Evolutionary conservation across 1,140 invertebrate genomes (phyloP), one percentile per base, ranked within the genome.

Genomic region (Apis cerana): DNA sequence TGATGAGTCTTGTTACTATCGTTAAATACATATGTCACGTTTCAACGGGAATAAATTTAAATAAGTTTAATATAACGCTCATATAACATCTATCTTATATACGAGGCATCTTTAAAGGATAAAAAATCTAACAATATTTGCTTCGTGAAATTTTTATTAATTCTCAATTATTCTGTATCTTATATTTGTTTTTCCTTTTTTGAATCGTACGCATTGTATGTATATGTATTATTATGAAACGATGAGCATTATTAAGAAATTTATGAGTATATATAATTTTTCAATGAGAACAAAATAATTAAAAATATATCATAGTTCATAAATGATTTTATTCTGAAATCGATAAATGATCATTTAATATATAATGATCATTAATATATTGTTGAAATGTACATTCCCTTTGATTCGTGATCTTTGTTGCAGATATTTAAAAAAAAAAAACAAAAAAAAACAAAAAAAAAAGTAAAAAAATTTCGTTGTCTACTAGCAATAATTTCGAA

Each of bases 1-100:
- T 94, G 89, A 93, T 89, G 88, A 90, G 87, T 85, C 75, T 84
- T 84, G 78, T 81, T 80, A 86, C 72, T 80, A 87, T 84, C 78
- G 86, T 88, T 86, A 86, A 86, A 61, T 59, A 59, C 82, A 82
- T 70, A 87, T 52, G 52, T 83, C 84, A 78, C 89, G 85, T 5
- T 62, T 85, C 84, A 89, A 89, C 74, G 89, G 89, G 89, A 89
- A 89, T 88, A 81, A 11, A 56, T 43, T 43, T 43, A 5, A 43
- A 43, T 43, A 43, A 43, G 7, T 43, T 43, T 27, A 27, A 13
- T 62, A 43, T 21, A 17, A 27, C n/a, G 11, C 17, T 54, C 61
- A 21, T n/a, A n/a, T n/a, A n/a, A n/a, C n/a, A 0, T 50, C 23
- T 5, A n/a, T 43, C 13, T 23, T 58, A 71, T 33, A 17, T 79